Evolutionary conservation across 2,113 vertebrate genomes (phyloP).

Genomic region (Petrocephalus microphthalmus): DNA sequence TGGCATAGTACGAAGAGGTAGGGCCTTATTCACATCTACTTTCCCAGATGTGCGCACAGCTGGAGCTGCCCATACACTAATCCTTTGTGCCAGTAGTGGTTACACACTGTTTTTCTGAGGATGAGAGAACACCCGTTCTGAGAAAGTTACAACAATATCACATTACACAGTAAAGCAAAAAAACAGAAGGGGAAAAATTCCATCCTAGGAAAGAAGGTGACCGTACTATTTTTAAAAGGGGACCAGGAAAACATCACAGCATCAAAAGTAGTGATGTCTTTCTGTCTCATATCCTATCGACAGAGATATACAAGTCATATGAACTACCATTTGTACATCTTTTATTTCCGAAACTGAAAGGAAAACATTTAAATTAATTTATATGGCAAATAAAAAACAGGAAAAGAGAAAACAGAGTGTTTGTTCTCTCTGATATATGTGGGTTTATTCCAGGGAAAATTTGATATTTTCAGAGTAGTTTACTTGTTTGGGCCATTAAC

Average conservation of each 20-base stretch:
- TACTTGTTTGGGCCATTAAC: not conserved
- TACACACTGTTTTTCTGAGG: not conserved
- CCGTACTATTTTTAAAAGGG: not conserved
- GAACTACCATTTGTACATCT: not conserved
- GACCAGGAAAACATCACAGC: not conserved
- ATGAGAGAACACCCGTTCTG: not conserved
- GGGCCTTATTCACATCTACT: not conserved
- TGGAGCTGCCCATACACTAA: not conserved
- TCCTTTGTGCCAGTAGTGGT: not conserved
- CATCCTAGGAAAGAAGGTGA: not conserved
- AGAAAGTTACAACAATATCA: not conserved
- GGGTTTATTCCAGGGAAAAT: not conserved
- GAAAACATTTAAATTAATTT: not conserved
- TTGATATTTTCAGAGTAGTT: not conserved
- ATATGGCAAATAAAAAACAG: not conserved
- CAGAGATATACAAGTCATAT: not conserved
- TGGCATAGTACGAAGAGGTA: not conserved
- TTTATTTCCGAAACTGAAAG: not conserved
- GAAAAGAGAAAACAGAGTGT: not conserved
- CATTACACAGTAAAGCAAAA: not conserved
- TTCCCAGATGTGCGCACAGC: not conserved
- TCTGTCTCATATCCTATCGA: not conserved
- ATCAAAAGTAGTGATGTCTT: not conserved
- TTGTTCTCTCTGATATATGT: not conserved
- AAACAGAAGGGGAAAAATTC: not conserved